phyloP scores from a whole-genome alignment of 1,140 invertebrate genomes.

The Aricia agestis region DNA sequence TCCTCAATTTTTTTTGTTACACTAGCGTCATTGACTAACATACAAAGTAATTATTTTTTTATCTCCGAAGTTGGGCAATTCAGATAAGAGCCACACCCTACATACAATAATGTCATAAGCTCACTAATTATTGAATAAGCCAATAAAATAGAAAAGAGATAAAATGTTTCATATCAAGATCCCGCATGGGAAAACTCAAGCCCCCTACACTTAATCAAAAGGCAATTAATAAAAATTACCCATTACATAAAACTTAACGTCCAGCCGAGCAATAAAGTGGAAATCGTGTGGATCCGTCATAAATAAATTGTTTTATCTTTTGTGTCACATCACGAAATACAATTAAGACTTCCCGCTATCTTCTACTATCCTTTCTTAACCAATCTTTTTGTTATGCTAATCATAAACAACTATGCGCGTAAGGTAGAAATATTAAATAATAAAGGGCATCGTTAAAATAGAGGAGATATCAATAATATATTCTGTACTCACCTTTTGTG shows the following conservation, averaged over 20 bases:
- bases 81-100: background rate
- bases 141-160: background rate
- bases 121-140: background rate
- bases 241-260: constrained; percentile 68
- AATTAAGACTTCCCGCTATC: constrained; percentile 73
- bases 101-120: background rate
- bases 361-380: constrained; percentile 26
- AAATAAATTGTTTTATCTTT: constrained; percentile 70
- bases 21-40: too few species aligned
- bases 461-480: constrained; percentile 68
- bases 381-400: background rate
- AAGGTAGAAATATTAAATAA: constrained; percentile 70
- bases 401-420: constrained; percentile 62
- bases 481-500: constrained; percentile 67
- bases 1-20: too few species aligned
- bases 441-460: constrained; percentile 73
- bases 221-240: constrained; percentile 71
- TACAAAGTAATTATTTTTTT: too few species aligned
- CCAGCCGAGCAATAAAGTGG: constrained; percentile 68
- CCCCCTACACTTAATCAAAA: constrained; percentile 53
- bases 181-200: constrained; percentile 43
- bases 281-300: constrained; percentile 59
- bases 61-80: too few species aligned
- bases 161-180: constrained; percentile 5
- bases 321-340: constrained; percentile 56